Conservation (phyloP, 30 jellyfish, hydroid and myxozoan species). For the Catostylus mosaicus region DNA sequence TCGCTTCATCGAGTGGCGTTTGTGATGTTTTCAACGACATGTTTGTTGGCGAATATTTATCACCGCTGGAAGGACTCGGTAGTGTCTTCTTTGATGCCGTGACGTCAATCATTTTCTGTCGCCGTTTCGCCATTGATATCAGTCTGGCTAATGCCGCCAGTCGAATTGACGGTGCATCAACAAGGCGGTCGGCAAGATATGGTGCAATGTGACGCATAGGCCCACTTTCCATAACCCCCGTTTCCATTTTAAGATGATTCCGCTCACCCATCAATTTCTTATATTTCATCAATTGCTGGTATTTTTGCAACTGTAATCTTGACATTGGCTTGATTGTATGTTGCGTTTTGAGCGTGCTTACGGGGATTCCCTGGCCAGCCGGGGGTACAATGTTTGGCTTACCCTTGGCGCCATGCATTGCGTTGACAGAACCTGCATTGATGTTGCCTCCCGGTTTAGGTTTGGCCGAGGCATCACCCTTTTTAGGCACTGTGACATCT, state of each 20-base stretch:
- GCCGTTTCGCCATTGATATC: conserved; percentile 52
- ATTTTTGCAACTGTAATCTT: conserved; percentile 33
- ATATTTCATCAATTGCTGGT: conserved; percentile 15
- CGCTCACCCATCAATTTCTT: conserved; percentile 21
- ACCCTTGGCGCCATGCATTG: neutral
- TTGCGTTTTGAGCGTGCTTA: neutral
- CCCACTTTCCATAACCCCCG: conserved; percentile 24
- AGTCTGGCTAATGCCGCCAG: conserved; percentile 64
- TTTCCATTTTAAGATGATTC: conserved; percentile 5
- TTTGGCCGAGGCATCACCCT: neutral
- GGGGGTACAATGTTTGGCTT: conserved; percentile 55
- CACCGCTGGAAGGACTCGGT: neutral
- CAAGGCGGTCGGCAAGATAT: conserved; percentile 35
- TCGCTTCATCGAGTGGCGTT: neutral
- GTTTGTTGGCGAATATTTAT: neutral
- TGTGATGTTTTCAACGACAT: neutral
- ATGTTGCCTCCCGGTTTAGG: neutral
- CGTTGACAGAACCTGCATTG: neutral
- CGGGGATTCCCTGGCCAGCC: conserved; percentile 69
- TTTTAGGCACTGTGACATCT: conserved; percentile 46
- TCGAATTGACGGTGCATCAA: conserved; percentile 52
- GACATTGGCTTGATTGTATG: conserved; percentile 62
- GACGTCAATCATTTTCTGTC: conserved; percentile 49
- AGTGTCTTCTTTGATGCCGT: conserved; percentile 72
- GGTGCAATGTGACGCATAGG: conserved; percentile 60